Base-by-base conservation (phyloP, 2,113 vertebrate genomes). In the Helogale parvula region DNA sequence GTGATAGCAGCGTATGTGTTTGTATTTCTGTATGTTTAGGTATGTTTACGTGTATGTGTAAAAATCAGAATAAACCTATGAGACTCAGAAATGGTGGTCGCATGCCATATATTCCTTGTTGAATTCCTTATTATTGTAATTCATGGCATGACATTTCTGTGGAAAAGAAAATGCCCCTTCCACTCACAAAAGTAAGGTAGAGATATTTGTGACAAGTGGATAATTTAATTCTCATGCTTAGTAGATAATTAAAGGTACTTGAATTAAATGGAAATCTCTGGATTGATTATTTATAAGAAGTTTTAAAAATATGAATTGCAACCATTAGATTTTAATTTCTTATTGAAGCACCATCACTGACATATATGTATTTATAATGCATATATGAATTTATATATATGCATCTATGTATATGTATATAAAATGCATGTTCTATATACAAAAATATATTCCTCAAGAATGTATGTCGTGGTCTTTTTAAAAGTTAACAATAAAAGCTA, bases 191-290 rank as follows among this genome's bases (percentile, higher is more conserved):
- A 14, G 54, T 72, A 33, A 27, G 0, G 21, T 35, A 45, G 29
- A 90, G 23, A 14, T 83, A 69, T 45, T 88, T 96, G 41, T 50
- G 38, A 25, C 16, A 88, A 82, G 45, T 60, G 57, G 2, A 9
- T 57, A 74, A 71, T 87, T 87, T 90, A 35, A 94, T 95, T 93
- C 10, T 47, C 68, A 1, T 52, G 23, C 90, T 96, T 38, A 45
- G 5, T 8, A 41, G 65, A 84, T 19, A 77, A 80, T 86, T 27
- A 57, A 79, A 84, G 50, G 10, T 68, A 31, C 19, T 77, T 63
- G 79, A 82, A 29, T 23, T 86, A 69, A 82, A 81, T 41, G 21
- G 57, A 60, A 60, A 21, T 60, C 57, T 60, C 57, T 60, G 89
- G 57, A 31, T 95, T 41, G 14, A 85, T 23, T 86, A 91, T 60